These are phyloP conservation scores for Nothobranchius furzeri DNA, from an alignment of 2,113 vertebrate species.

Conservation along the genomic window DNA sequence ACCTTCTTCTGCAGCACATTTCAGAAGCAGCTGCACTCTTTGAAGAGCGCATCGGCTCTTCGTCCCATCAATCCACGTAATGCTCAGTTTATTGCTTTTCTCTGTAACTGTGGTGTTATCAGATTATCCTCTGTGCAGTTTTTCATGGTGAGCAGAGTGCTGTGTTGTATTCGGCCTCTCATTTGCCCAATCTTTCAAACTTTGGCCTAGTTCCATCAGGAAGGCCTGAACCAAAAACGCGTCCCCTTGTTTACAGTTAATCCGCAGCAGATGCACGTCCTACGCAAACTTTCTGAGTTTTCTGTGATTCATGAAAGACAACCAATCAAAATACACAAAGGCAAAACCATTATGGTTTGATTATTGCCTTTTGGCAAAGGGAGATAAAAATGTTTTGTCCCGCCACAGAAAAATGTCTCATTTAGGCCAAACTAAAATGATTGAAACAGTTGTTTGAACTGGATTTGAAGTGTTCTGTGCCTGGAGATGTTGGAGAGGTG, in stretches of 20 bases:
- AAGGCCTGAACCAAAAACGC: not conserved
- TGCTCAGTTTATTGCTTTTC: constrained; percentile 69
- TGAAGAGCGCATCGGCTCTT: constrained; percentile 32
- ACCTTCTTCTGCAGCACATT: constrained; percentile 7
- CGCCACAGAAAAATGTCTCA: not conserved
- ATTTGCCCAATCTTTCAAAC: constrained; percentile 22
- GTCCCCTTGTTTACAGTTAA: not conserved
- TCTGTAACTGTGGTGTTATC: constrained; percentile 60
- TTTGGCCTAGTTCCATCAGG: constrained; percentile 13
- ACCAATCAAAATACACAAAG: too few relatives aligned
- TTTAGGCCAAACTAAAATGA: not conserved
- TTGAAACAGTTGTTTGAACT: not conserved
- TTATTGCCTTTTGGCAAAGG: not conserved
- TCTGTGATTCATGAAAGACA: not conserved
- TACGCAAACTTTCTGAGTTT: too few relatives aligned
- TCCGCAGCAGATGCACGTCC: too few relatives aligned
- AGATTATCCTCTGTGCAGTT: constrained; percentile 51
- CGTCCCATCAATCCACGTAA: constrained; percentile 57
- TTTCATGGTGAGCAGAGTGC: constrained; percentile 36
- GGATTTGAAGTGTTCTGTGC: not conserved
- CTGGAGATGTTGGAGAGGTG: too few relatives aligned
- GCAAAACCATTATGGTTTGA: not conserved
- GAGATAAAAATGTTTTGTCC: not conserved
- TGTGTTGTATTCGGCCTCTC: constrained; percentile 28
- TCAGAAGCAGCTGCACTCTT: constrained; percentile 19